These are phyloP conservation scores for Galeruca laticollis DNA, from an alignment of 2,888 invertebrate species.

Conservation along the genomic window DNA sequence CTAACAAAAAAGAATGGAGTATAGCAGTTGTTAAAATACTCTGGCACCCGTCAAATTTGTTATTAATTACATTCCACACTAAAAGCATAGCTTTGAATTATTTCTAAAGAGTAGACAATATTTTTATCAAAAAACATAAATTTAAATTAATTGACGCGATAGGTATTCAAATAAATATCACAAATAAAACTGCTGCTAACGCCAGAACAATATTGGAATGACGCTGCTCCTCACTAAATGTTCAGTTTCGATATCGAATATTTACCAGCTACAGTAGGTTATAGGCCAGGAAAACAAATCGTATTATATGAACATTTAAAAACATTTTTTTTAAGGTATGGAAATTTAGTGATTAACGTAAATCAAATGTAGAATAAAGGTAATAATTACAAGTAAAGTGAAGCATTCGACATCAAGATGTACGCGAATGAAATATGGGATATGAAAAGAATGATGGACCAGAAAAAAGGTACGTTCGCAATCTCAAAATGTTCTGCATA, in stretches of 20 bases:
- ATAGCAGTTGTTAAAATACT: slow-evolving; percentile 14
- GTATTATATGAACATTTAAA: not conserved
- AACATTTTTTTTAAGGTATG: no score
- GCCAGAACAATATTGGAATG: slow-evolving; percentile 32
- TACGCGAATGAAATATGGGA: no score
- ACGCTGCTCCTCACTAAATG: slow-evolving; percentile 21
- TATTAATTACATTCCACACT: slow-evolving; percentile 6
- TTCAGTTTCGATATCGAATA: slow-evolving; percentile 8
- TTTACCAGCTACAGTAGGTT: not conserved
- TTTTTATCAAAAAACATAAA: slow-evolving; percentile 28
- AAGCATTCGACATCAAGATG: no score
- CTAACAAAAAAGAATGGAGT: slow-evolving; percentile 1
- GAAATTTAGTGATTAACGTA: no score
- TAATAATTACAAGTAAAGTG: no score
- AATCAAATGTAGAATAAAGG: no score
- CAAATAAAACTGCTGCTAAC: slow-evolving; percentile 28
- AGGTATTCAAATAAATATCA: slow-evolving; percentile 28
- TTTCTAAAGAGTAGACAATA: slow-evolving; percentile 10
- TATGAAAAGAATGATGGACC: no score
- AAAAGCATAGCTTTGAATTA: slow-evolving; percentile 18
- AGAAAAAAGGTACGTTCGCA: no score
- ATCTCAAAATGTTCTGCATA: no score
- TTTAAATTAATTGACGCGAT: slow-evolving; percentile 35
- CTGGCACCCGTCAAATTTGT: not conserved
- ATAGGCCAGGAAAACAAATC: not conserved